Percentiles rank a stretch among this genome's conserved stretches.
These are phyloP conservation scores for Drosophila yakuba DNA, from an alignment of 1,140 invertebrate genomes.

Conservation along the genomic window DNA sequence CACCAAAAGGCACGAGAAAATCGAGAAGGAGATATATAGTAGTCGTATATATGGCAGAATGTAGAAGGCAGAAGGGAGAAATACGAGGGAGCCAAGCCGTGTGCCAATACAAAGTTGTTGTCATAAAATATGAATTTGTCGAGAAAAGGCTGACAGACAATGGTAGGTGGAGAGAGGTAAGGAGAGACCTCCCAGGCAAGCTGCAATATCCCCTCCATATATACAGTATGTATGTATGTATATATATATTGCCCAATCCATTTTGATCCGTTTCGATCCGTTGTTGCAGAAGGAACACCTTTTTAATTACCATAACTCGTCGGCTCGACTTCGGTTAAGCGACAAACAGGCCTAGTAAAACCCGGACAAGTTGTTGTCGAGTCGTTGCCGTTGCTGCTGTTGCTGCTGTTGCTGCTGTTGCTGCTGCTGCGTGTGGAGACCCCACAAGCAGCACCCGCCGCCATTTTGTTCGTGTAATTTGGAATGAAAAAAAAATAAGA, in stretches of 20 bases:
- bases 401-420: constrained; percentile 38
- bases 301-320: constrained; percentile 83
- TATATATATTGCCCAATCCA: constrained; percentile 25
- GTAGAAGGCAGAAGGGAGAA: background rate
- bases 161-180: no score
- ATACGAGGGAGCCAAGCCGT: constrained; percentile 1
- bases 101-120: constrained; percentile 60
- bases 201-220: background rate
- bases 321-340: constrained; percentile 77
- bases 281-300: constrained; percentile 74
- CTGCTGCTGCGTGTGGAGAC: constrained; percentile 59
- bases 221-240: background rate
- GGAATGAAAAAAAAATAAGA: constrained; percentile 29
- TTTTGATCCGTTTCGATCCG: constrained; percentile 37
- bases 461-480: constrained; percentile 78
- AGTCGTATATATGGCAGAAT: background rate
- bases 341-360: constrained; percentile 60
- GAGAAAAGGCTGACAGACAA: constrained; percentile 28
- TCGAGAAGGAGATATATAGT: constrained; percentile 2
- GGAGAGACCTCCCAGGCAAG: constrained; percentile 56
- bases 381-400: constrained; percentile 16
- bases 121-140: constrained; percentile 83
- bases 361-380: constrained; percentile 36
- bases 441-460: constrained; percentile 62
- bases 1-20: constrained; percentile 61